phyloP scores from a whole-genome alignment of 2,888 invertebrate genomes.

The Axea sp. region DNA sequence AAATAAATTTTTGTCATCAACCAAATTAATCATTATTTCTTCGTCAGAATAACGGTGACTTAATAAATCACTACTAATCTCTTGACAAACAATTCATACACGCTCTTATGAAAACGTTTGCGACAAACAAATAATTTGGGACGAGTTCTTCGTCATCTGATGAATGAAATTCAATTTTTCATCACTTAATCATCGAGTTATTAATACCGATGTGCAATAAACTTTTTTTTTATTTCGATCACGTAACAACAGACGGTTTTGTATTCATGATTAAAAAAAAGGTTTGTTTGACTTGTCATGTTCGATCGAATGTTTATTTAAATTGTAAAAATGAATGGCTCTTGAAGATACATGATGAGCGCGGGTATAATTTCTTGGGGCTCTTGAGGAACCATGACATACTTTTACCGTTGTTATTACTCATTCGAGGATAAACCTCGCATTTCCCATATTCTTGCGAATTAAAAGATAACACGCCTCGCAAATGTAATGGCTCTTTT shows the following conservation, averaged over 20 bases:
- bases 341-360: slow-evolving; percentile 34
- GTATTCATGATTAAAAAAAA: slow-evolving; percentile 16
- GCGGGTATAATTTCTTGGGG: slow-evolving; percentile 41
- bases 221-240: slow-evolving; percentile 10
- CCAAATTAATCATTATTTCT: no score
- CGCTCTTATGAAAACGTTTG: no score
- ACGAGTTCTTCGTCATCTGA: background rate
- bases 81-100: no score
- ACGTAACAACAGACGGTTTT: slow-evolving; percentile 9
- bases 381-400: slow-evolving; percentile 56
- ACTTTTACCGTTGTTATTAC: slow-evolving; percentile 59
- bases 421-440: slow-evolving; percentile 54
- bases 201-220: slow-evolving; percentile 13
- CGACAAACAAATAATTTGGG: no score
- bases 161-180: slow-evolving; percentile 15
- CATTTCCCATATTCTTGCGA: slow-evolving; percentile 53
- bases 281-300: slow-evolving; percentile 45
- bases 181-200: slow-evolving; percentile 23
- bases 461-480: slow-evolving; percentile 50
- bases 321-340: slow-evolving; percentile 48
- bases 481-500: slow-evolving; percentile 28
- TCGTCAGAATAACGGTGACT: no score
- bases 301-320: slow-evolving; percentile 49
- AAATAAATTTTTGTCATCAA: no score
- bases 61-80: no score